phyloP scores from a whole-genome alignment of 2,113 vertebrate species.

The Nesogale talazaci region DNA sequence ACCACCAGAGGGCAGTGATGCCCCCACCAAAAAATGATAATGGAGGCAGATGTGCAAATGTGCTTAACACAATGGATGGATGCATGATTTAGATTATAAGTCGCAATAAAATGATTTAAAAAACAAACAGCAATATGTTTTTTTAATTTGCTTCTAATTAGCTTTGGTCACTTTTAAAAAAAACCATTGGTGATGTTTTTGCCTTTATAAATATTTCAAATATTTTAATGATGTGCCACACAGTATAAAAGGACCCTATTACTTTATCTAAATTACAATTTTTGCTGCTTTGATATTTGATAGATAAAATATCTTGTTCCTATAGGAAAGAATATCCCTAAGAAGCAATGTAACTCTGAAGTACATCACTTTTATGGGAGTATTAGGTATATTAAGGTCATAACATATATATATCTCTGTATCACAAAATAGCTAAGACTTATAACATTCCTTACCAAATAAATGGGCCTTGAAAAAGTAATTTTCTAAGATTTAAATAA shows the following conservation, averaged over 20 bases:
- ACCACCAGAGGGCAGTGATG: too few species aligned
- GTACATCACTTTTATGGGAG: not conserved
- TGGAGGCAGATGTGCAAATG: too few species aligned
- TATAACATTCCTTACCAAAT: not conserved
- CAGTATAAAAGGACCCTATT: not conserved
- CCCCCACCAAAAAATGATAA: too few species aligned
- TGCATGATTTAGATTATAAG: too few species aligned
- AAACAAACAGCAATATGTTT: not conserved
- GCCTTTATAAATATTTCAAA: not conserved
- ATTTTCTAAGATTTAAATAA: not conserved
- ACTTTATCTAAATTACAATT: not conserved
- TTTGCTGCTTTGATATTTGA: not conserved
- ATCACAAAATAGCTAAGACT: not conserved
- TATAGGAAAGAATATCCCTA: not conserved
- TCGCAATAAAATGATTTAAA: too few species aligned
- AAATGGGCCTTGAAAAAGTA: not conserved
- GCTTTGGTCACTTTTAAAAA: not conserved
- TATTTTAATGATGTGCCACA: not conserved
- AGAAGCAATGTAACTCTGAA: not conserved
- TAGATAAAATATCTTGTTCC: not conserved
- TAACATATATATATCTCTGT: not conserved
- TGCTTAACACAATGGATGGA: too few species aligned
- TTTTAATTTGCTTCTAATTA: slow-evolving; percentile 15
- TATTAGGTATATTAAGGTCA: not conserved
- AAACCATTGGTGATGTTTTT: not conserved